Evolutionary conservation across 2,888 invertebrate genomes (phyloP), one percentile per base, ranked within the genome.

Genomic region (Bibio marci): DNA sequence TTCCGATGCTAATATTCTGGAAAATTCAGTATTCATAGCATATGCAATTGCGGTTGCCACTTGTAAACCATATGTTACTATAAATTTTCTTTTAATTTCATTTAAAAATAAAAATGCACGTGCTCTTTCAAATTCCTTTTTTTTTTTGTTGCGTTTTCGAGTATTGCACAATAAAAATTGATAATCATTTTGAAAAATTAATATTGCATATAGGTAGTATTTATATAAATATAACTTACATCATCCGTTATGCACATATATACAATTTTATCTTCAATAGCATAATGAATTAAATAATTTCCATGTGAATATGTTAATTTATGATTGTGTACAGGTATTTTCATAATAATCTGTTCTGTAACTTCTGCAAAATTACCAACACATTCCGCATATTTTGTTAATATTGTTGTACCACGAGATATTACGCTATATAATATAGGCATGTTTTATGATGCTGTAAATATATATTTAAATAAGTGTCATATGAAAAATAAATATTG

Each of bases 211-310:
- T 5, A 30, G 4, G 4, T 30, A 30, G 4, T 11, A 30, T 30
- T 7, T 8, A 30, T 17, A 18, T 26, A 7, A 22, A 39, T 35
- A 25, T 30, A 30, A 71, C 78, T 72, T 67, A 86, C 87, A 67
- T 86, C 83, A 65, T 94, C 92, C 35, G 92, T 88, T 44, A 94
- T 92, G 57, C 92, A 94, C 69, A 94, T 78, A 59, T 87, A 94
- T 50, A 90, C 77, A 44, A 94, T 74, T 52, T 76, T 71, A 55
- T 85, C 78, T 59, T 91, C 90, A 48, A 76, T 76, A 46, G 88
- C 75, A 53, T 92, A 94, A 56, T 94, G 92, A 56, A 92, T 92
- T 43, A 92, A 64, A 58, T 90, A 94, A 55, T 79, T 86, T 54
- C 86, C 87, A 65, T 94, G 91, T 2, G 88, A 80, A 56, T 92